Base-by-base conservation (phyloP, 2,797 vertebrate genomes). In the Leptodactylus fallax region DNA sequence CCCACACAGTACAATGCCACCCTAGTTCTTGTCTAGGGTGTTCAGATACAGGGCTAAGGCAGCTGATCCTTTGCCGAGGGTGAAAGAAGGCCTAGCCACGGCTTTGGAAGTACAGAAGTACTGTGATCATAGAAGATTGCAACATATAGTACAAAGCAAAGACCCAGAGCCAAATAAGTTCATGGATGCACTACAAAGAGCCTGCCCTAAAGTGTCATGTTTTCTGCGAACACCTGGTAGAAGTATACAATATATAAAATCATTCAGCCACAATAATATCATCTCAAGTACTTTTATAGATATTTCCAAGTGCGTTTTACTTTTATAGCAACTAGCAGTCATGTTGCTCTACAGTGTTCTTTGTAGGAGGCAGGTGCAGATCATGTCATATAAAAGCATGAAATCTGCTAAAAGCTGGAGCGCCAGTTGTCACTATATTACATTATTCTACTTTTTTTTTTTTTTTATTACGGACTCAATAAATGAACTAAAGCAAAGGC, bases 301-400 rank as follows among this genome's bases (percentile, higher is more conserved):
- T 74, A 74, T 74, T 7, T 3, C 19, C 7, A 21, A 49, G 17
- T 13, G 5, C 69, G 45, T 72, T 36, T 72, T 47, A 19, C 71
- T 74, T 71, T 47, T 47, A 72, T 47, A 74, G 45, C 47, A 74
- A 49, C 45, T 51, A 5, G 17, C 8, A 74, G 9, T 49, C 45
- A 74, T 49, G 10, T 49, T 49, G 71, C 49, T 49, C 19, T 2
- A 49, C 45, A n/a, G 71, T 74, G 45, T 13, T 51, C 12, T 6
- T 51, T 74, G 8, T 74, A 74, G 12, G 67, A 71, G 71, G 36
- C 36, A 72, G 45, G 47, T 74, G 71, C 36, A 74, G 71, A 74
- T 12, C 71, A n/a, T n/a, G 9, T 49, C 45, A 74, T 51, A 74
- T 74, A 21, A 74, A 72, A 51, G 19, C 17, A 49, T 16, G 0